Conservation (phyloP, 2,797 vertebrate genomes). For the Syndactyla subalaris region DNA sequence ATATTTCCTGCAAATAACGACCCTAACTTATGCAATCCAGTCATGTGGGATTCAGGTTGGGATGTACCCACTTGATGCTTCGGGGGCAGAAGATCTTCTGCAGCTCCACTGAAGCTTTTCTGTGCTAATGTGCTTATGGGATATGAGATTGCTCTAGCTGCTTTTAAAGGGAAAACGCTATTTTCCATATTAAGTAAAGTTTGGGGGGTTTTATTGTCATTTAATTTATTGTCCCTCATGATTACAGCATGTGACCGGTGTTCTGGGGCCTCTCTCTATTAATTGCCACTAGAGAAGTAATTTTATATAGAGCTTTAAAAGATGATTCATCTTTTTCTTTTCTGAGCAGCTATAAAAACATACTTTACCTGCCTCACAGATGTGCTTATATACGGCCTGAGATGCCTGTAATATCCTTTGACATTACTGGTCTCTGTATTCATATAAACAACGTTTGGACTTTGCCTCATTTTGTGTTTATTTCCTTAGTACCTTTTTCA, state of each 20-base stretch:
- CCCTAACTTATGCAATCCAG: not conserved
- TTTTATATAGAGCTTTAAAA: conserved; percentile 1
- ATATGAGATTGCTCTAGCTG: not conserved
- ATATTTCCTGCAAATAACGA: not conserved
- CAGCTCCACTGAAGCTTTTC: not conserved
- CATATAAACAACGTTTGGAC: not conserved
- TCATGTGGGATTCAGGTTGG: not conserved
- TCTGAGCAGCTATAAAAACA: not conserved
- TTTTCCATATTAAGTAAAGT: not conserved
- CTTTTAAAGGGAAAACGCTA: not conserved
- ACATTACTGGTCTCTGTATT: not conserved
- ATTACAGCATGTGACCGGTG: not conserved
- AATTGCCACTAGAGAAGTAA: conserved; percentile 21
- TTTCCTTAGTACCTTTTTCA: conserved; percentile 2
- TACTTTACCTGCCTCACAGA: conserved; percentile 15
- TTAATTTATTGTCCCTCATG: not conserved
- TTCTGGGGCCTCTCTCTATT: conserved; percentile 19
- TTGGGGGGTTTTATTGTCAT: not conserved
- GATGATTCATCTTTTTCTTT: conserved; percentile 28
- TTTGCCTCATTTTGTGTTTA: not conserved
- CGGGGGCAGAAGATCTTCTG: not conserved
- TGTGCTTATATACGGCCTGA: not conserved
- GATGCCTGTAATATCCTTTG: not conserved
- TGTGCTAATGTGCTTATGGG: not conserved
- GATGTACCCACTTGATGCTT: not conserved